These are phyloP conservation scores for Azemiops feae DNA, from an alignment of 2,113 vertebrate genomes.

Conservation along the genomic window DNA sequence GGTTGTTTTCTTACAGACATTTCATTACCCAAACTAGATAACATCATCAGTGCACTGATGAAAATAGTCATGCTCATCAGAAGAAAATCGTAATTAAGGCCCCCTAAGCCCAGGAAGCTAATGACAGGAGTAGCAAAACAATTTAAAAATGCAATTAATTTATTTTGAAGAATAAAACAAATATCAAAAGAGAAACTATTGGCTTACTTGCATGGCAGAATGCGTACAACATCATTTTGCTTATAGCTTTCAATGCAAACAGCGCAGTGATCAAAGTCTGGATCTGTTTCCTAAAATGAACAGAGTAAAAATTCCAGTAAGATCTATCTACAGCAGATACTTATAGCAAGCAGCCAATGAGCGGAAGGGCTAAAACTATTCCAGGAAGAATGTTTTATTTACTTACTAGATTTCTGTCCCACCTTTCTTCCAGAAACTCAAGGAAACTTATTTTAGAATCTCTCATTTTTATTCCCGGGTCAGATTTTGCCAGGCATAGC, in stretches of 20 bases:
- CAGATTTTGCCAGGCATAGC: not conserved
- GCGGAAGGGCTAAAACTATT: not conserved
- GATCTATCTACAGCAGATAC: not conserved
- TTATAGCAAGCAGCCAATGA: not conserved
- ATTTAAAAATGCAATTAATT: not conserved
- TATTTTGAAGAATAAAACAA: slow-evolving; percentile 4
- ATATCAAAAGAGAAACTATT: slow-evolving; percentile 38
- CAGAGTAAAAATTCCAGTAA: slow-evolving; percentile 59
- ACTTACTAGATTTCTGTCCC: not conserved
- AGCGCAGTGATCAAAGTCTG: slow-evolving; percentile 97
- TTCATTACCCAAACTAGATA: not conserved
- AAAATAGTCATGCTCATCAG: not conserved
- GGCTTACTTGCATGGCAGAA: slow-evolving; percentile 97
- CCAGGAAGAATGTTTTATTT: not conserved
- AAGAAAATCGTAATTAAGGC: not conserved
- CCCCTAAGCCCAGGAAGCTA: not conserved
- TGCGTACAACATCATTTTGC: slow-evolving; percentile 93
- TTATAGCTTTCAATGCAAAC: slow-evolving; percentile 98
- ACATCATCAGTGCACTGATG: not conserved
- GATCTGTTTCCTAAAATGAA: slow-evolving; percentile 88
- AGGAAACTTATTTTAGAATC: not conserved
- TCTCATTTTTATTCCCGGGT: not conserved
- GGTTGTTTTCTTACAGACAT: not conserved
- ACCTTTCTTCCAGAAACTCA: not conserved
- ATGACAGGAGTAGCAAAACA: not conserved